These are phyloP conservation scores for Pseudopodoces humilis DNA, from an alignment of 2,113 vertebrate genomes.

Conservation along the genomic window DNA sequence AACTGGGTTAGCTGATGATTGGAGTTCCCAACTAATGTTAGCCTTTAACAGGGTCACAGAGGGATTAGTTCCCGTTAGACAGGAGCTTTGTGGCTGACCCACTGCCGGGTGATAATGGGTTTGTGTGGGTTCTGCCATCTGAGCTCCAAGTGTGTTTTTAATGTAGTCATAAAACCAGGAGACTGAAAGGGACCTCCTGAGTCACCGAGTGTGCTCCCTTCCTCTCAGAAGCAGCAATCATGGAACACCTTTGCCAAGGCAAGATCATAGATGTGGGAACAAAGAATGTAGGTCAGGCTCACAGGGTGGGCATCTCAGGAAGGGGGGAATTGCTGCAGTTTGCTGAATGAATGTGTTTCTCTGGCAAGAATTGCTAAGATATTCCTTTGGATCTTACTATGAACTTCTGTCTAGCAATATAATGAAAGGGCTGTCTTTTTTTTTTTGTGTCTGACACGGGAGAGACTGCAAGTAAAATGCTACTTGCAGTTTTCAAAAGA, in stretches of 20 bases:
- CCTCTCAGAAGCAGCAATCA: neutral
- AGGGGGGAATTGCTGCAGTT: neutral
- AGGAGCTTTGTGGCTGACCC: slow-evolving; percentile 26
- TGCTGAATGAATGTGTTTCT: neutral
- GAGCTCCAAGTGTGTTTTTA: neutral
- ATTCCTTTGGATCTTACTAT: slow-evolving; percentile 3
- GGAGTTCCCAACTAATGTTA: neutral
- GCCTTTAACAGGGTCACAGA: slow-evolving; percentile 24
- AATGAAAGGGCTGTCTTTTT: neutral
- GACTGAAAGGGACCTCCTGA: neutral
- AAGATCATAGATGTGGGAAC: slow-evolving; percentile 7
- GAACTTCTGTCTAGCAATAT: neutral
- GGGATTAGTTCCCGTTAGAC: slow-evolving; percentile 5
- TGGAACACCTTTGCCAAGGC: slow-evolving; percentile 17
- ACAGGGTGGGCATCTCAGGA: slow-evolving; percentile 20
- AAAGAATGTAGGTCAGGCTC: slow-evolving; percentile 55
- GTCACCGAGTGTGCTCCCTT: neutral
- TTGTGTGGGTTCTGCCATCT: neutral
- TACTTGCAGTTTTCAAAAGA: neutral
- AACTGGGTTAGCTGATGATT: neutral
- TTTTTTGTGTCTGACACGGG: neutral
- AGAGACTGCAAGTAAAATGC: neutral
- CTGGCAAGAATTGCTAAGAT: neutral
- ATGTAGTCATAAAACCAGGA: neutral
- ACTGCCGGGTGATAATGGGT: neutral